Percentiles rank a stretch among this genome's conserved stretches.
phyloP scores from a whole-genome alignment of 2,888 invertebrate genomes.

The Thereva unica region DNA sequence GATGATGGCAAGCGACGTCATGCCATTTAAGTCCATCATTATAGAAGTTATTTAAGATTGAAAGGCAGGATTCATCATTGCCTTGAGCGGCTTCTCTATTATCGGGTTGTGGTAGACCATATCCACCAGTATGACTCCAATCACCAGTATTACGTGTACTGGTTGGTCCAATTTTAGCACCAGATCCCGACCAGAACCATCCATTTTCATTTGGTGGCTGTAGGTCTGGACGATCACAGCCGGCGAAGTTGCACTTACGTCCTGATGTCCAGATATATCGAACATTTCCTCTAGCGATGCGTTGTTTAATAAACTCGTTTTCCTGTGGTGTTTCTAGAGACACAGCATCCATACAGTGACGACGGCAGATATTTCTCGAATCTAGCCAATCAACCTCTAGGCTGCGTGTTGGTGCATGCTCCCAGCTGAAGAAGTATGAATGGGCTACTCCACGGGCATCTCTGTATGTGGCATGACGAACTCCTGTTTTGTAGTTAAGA shows the following conservation, averaged over 20 bases:
- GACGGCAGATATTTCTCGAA: conserved; percentile 86
- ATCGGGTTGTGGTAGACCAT: conserved; percentile 85
- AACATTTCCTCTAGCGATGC: conserved; percentile 76
- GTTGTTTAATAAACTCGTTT: conserved; percentile 87
- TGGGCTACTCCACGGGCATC: conserved; percentile 86
- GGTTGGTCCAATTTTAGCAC: conserved; percentile 87
- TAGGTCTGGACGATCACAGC: conserved; percentile 80
- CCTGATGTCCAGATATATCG: conserved; percentile 91
- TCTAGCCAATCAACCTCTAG: conserved; percentile 90
- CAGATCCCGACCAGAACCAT: conserved; percentile 95
- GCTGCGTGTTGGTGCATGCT: conserved; percentile 78
- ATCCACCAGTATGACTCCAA: conserved; percentile 88
- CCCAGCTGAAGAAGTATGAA: conserved; percentile 94
- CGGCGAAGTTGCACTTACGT: conserved; percentile 89
- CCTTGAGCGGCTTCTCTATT: conserved; percentile 90
- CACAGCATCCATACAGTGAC: conserved; percentile 93
- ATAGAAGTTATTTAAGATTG: conserved; percentile 90
- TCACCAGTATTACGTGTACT: conserved; percentile 87
- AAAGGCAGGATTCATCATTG: conserved; percentile 87
- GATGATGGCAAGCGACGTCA: conserved; percentile 84
- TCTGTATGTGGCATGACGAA: conserved; percentile 84
- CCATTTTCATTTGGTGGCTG: conserved; percentile 85
- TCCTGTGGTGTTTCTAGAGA: conserved; percentile 88
- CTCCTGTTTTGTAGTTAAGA: conserved; percentile 62
- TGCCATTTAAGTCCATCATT: conserved; percentile 86